These are phyloP conservation scores for Drepana falcataria DNA, from an alignment of 2,888 invertebrate genomes.

Conservation along the genomic window DNA sequence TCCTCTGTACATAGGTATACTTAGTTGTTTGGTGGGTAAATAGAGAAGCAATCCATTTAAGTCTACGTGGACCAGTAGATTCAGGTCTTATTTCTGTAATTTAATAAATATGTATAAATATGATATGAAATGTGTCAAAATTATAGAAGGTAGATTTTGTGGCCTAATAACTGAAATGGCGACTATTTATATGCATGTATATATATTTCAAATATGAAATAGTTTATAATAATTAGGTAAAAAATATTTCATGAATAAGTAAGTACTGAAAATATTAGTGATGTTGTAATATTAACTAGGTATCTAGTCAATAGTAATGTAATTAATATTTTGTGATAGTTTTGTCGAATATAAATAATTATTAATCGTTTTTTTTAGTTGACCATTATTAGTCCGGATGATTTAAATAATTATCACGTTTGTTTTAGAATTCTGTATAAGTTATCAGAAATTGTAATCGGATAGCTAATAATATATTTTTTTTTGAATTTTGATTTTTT, in stretches of 20 bases:
- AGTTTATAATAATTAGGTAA: constrained; percentile 2
- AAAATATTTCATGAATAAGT: constrained; percentile 8
- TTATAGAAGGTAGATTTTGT: not conserved
- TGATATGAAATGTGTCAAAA: not conserved
- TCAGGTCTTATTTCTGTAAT: constrained; percentile 44
- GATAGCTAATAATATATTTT: no score
- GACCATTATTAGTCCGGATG: no score
- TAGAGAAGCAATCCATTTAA: constrained; percentile 39
- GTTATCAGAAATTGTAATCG: no score
- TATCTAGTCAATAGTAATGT: constrained; percentile 14
- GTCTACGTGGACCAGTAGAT: constrained; percentile 58
- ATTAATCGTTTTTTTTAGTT: no score
- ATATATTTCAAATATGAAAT: no score
- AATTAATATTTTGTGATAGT: constrained; percentile 44
- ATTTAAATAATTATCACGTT: no score
- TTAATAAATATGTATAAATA: not conserved
- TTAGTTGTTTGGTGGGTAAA: constrained; percentile 33
- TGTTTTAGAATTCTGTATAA: no score
- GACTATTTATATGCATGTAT: no score
- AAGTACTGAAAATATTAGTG: constrained; percentile 14
- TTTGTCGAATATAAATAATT: constrained; percentile 6
- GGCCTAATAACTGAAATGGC: not conserved
- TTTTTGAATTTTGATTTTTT: no score
- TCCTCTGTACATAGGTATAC: constrained; percentile 34
- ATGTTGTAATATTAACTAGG: constrained; percentile 9